phyloP scores from a whole-genome alignment of 2,797 vertebrate species.

The Synanceia verrucosa region DNA sequence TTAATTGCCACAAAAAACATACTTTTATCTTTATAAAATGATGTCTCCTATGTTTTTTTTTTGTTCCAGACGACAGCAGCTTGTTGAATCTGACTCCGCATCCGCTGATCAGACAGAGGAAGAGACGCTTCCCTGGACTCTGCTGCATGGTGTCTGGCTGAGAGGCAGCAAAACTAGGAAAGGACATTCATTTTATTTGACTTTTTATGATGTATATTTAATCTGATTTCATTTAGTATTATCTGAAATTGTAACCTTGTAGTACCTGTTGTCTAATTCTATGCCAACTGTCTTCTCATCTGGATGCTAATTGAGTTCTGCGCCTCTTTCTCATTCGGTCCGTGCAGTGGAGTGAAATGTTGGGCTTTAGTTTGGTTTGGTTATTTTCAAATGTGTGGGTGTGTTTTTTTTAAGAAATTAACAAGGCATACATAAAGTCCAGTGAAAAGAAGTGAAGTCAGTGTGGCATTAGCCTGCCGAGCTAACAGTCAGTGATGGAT shows the following conservation, averaged over 20 bases:
- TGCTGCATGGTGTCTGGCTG: constrained; percentile 97
- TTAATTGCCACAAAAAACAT: too few relatives aligned
- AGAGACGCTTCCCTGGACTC: constrained; percentile 95
- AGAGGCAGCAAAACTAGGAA: constrained; percentile 42
- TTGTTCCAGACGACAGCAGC: constrained; percentile 93
- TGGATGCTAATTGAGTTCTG: not conserved
- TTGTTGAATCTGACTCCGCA: constrained; percentile 95
- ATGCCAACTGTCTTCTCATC: not conserved
- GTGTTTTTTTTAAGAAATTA: not conserved
- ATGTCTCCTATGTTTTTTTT: too few relatives aligned
- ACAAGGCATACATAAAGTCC: not conserved
- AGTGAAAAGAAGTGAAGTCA: not conserved
- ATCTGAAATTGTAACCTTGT: constrained; percentile 47
- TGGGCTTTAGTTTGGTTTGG: not conserved
- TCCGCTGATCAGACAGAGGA: constrained; percentile 91
- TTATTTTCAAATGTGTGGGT: constrained; percentile 4
- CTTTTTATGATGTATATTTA: not conserved
- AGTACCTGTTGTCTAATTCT: constrained; percentile 2
- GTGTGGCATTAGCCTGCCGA: not conserved
- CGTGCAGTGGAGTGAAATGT: not conserved
- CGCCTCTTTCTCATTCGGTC: not conserved
- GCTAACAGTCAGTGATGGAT: not conserved
- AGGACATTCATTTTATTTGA: constrained; percentile 11
- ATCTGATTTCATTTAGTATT: constrained; percentile 1
- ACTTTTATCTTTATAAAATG: too few relatives aligned